These are phyloP conservation scores for Protonemura montana DNA, from an alignment of 2,888 invertebrate species.

Conservation along the genomic window DNA sequence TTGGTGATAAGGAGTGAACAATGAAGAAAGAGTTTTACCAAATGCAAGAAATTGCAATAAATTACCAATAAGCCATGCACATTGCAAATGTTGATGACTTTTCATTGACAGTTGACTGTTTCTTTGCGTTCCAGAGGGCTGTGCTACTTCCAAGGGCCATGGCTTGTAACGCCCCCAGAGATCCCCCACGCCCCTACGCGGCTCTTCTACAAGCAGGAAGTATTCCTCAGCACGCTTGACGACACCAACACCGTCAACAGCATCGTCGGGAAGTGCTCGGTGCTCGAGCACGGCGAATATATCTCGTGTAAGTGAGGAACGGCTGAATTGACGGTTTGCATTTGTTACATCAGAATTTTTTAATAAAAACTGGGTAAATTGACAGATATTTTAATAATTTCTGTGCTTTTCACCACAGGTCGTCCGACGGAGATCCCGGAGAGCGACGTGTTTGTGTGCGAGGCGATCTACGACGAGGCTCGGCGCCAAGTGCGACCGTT, in stretches of 20 bases:
- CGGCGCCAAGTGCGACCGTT: conserved; percentile 79
- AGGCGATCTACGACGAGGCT: conserved; percentile 89
- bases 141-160: conserved; percentile 92
- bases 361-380: no score
- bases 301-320: conserved; percentile 72
- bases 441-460: conserved; percentile 90
- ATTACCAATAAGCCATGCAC: no score
- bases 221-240: conserved; percentile 88
- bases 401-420: no score
- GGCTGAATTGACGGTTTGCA: no score
- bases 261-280: conserved; percentile 90
- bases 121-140: conserved; percentile 72
- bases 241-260: conserved; percentile 90
- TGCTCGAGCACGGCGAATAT: conserved; percentile 90
- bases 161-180: conserved; percentile 89
- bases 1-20: no score
- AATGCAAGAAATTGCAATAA: no score
- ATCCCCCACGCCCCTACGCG: conserved; percentile 79
- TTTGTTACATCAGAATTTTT: no score
- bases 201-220: conserved; percentile 92
- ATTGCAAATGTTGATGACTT: no score
- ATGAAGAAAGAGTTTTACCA: no score
- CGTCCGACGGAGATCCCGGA: conserved; percentile 94
- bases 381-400: no score
- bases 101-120: no score